Conservation (phyloP, 2,113 vertebrate species). For the Nanorana parkeri region DNA sequence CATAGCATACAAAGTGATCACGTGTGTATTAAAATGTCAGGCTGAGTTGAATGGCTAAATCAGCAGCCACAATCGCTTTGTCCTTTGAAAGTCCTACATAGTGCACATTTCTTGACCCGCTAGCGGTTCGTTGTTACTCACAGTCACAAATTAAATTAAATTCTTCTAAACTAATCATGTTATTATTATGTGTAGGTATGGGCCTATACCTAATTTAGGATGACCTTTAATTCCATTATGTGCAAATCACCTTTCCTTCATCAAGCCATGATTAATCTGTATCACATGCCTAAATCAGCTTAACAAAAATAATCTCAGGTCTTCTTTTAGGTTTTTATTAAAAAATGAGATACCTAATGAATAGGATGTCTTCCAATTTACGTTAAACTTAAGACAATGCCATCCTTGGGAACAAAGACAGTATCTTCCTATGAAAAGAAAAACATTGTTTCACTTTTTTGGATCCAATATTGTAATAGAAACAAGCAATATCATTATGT, state of each 20-base stretch:
- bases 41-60: too few relatives aligned
- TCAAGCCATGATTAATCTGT: slow-evolving; percentile 25
- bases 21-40: too few relatives aligned
- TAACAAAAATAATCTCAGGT: slow-evolving; percentile 20
- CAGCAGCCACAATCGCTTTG: neutral
- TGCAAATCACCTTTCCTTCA: slow-evolving; percentile 32
- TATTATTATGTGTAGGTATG: neutral
- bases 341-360: slow-evolving; percentile 24
- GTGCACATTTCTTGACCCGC: neutral
- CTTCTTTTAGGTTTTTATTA: neutral
- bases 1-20: too few relatives aligned
- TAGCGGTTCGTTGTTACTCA: neutral
- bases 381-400: neutral
- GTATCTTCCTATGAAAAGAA: neutral
- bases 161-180: slow-evolving; percentile 10
- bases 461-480: neutral
- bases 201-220: neutral
- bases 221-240: slow-evolving; percentile 27
- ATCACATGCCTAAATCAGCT: slow-evolving; percentile 20
- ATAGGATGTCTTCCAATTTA: slow-evolving; percentile 2
- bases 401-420: neutral
- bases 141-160: slow-evolving; percentile 13
- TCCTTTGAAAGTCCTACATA: slow-evolving; percentile 9
- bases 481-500: neutral
- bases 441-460: neutral